Evolutionary conservation across 2,113 vertebrate genomes (phyloP).

Genomic region (Aleadryas rufinucha): DNA sequence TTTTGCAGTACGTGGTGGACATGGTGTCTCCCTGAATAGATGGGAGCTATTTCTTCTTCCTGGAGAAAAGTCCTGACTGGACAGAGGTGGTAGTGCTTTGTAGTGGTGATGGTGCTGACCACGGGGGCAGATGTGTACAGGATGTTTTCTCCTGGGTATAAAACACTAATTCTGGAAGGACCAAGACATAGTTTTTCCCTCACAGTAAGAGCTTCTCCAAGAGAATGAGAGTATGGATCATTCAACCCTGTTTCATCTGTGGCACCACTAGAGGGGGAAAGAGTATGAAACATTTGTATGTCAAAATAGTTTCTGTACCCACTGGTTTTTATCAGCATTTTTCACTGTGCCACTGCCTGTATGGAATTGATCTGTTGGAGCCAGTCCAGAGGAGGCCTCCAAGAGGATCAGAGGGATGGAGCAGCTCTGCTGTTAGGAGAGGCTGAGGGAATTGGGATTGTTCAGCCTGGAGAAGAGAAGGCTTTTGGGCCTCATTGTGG

Average conservation of each 20-base stretch:
- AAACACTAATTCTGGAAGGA: background rate
- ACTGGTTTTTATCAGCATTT: background rate
- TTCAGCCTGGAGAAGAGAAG: background rate
- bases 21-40: background rate
- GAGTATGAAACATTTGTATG: background rate
- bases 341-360: background rate
- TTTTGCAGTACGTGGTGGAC: background rate
- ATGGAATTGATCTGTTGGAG: background rate
- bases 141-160: background rate
- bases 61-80: background rate
- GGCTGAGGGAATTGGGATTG: background rate
- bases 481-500: background rate
- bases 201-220: background rate
- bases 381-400: rapidly evolving
- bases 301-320: background rate
- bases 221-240: background rate
- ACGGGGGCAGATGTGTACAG: background rate
- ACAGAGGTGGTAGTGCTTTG: background rate
- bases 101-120: background rate
- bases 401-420: background rate
- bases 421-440: background rate
- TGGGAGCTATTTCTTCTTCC: background rate
- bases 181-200: background rate
- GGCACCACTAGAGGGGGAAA: constrained; percentile 5
- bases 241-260: background rate